phyloP scores from a whole-genome alignment of 2,113 vertebrate species.

The Mystacornis crossleyi region DNA sequence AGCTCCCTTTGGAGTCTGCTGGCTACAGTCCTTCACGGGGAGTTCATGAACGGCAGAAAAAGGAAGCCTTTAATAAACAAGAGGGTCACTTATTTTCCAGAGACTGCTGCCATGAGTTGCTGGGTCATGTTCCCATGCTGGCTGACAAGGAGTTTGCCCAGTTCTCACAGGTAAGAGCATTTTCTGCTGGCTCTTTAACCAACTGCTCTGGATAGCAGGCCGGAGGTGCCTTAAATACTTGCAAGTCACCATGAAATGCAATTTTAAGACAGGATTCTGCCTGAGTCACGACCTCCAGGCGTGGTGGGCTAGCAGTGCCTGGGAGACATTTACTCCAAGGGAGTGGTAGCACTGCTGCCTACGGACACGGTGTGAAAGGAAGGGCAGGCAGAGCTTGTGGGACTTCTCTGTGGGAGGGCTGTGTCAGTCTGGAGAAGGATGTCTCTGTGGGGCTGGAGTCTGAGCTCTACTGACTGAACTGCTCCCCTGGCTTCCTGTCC shows the following conservation, averaged over 20 bases:
- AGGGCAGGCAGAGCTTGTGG: background rate
- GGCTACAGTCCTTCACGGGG: background rate
- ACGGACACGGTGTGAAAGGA: background rate
- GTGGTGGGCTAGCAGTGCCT: accelerated
- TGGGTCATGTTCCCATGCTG: constrained; percentile 85
- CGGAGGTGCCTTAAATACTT: background rate
- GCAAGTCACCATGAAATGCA: background rate
- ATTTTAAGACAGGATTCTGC: background rate
- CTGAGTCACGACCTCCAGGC: background rate
- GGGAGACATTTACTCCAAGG: background rate
- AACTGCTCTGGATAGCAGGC: background rate
- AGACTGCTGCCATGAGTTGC: constrained; percentile 84
- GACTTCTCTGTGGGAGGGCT: background rate
- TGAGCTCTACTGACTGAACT: background rate
- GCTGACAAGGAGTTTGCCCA: constrained; percentile 83
- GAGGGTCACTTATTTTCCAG: constrained; percentile 57
- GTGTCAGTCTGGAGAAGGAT: background rate
- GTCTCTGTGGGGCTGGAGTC: background rate
- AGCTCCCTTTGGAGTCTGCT: background rate
- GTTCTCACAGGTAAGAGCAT: constrained; percentile 81
- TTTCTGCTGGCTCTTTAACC: background rate
- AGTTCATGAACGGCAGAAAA: background rate
- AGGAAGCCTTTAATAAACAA: background rate
- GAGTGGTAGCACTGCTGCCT: background rate
- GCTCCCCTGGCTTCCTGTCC: background rate